Evolutionary conservation across 2,797 vertebrate species (phyloP).

Genomic region (Champsocephalus gunnari): DNA sequence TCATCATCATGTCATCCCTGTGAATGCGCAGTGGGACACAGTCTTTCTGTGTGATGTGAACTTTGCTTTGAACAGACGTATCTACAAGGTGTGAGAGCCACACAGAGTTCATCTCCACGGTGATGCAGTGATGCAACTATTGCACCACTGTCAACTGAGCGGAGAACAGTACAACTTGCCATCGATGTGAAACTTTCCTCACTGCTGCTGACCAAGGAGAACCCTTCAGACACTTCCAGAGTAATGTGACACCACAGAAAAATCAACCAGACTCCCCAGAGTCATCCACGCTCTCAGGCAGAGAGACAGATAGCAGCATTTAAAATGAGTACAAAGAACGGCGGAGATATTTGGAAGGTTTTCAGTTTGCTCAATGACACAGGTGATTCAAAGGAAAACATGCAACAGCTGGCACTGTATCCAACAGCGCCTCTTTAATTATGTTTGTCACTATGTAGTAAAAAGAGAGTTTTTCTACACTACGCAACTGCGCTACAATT

Average conservation of each 20-base stretch:
- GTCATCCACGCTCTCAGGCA: constrained; percentile 28
- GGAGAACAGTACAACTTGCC: neutral
- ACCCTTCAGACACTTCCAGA: constrained; percentile 33
- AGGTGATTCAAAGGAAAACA: constrained; percentile 19
- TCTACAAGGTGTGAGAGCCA: constrained; percentile 38
- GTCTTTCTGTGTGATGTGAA: neutral
- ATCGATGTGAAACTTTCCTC: constrained; percentile 35
- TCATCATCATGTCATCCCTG: constrained; percentile 3
- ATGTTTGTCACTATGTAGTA: neutral
- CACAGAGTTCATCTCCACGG: constrained; percentile 31
- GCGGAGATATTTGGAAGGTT: constrained; percentile 28
- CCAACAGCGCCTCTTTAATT: neutral
- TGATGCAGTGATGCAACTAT: constrained; percentile 48
- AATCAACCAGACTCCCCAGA: constrained; percentile 31
- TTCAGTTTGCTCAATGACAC: constrained; percentile 21
- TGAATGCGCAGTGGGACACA: neutral
- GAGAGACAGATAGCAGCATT: constrained; percentile 9
- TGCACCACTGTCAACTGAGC: constrained; percentile 32
- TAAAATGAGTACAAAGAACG: constrained; percentile 13
- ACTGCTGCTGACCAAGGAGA: constrained; percentile 52
- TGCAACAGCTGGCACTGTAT: neutral
- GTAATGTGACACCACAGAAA: constrained; percentile 22
- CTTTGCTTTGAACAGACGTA: constrained; percentile 20
- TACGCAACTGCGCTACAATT: neutral
- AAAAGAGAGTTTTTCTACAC: neutral